phyloP scores from a whole-genome alignment of 53 echinoderm and acorn worm genomes.

The Hippasteria phrygiana region DNA sequence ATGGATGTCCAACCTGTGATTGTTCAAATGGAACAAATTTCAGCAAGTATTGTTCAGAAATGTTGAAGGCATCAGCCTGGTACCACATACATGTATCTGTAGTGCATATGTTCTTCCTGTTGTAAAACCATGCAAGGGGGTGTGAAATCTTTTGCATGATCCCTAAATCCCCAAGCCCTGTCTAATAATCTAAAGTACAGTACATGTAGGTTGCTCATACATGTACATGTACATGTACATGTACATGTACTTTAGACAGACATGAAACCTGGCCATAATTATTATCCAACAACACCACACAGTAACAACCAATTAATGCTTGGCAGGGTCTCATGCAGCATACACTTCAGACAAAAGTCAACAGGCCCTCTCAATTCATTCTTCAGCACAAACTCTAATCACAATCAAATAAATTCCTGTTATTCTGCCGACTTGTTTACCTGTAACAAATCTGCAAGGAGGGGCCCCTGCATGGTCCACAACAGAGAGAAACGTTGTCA shows the following conservation, averaged over 20 bases:
- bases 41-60: no score
- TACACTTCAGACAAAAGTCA: background rate
- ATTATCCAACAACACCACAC: background rate
- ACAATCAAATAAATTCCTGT: background rate
- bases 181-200: no score
- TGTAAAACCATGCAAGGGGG: no score
- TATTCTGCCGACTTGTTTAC: background rate
- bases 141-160: no score
- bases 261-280: background rate
- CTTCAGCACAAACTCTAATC: background rate
- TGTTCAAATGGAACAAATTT: no score
- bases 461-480: background rate
- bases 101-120: no score
- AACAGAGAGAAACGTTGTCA: conserved; percentile 15
- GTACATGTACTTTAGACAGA: background rate
- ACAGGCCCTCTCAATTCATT: background rate
- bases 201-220: no score
- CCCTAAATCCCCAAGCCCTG: no score
- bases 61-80: no score
- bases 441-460: background rate
- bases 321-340: background rate
- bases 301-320: conserved; percentile 13
- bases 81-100: no score
- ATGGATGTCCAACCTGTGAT: no score
- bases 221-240: no score